A percentile compares a stretch with the other conserved stretches of the same genome.
These are phyloP conservation scores for Chamaetylas fuelleborni DNA, from an alignment of 2,113 vertebrate species.

Conservation along the genomic window DNA sequence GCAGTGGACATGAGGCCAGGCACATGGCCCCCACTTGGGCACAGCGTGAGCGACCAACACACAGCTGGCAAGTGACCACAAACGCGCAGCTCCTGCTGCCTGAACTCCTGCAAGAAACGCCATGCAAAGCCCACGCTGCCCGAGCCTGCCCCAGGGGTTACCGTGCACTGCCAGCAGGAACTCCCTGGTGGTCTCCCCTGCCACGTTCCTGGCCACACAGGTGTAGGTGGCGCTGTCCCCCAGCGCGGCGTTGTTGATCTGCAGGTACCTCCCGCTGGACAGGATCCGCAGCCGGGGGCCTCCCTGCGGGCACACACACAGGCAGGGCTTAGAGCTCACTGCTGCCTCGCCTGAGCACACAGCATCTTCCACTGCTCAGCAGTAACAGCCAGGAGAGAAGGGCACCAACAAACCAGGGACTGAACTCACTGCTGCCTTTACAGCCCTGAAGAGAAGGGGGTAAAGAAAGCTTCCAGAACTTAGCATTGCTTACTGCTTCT, in stretches of 20 bases:
- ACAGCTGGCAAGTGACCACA: neutral
- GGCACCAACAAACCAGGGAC: neutral
- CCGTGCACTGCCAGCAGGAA: constrained; percentile 89
- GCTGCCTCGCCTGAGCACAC: neutral
- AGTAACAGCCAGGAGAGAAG: neutral
- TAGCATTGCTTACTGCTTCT: neutral
- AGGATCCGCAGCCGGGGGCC: constrained; percentile 86
- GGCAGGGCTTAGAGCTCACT: neutral
- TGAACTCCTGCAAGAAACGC: neutral
- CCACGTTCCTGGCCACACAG: constrained; percentile 91
- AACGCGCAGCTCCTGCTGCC: neutral
- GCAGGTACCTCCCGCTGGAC: constrained; percentile 88
- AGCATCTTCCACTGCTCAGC: neutral
- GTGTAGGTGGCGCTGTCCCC: constrained; percentile 85
- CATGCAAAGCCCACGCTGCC: neutral
- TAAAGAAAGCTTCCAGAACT: neutral
- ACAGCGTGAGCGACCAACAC: neutral
- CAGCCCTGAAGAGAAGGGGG: neutral
- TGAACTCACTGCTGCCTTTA: neutral
- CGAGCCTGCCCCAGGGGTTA: constrained; percentile 42
- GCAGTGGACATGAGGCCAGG: neutral
- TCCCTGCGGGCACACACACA: constrained; percentile 69
- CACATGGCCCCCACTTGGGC: neutral
- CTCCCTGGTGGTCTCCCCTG: constrained; percentile 84
- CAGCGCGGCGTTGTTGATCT: constrained; percentile 90